Evolutionary conservation across 2,888 invertebrate genomes (phyloP).

Genomic region (Drosophila mulleri): DNA sequence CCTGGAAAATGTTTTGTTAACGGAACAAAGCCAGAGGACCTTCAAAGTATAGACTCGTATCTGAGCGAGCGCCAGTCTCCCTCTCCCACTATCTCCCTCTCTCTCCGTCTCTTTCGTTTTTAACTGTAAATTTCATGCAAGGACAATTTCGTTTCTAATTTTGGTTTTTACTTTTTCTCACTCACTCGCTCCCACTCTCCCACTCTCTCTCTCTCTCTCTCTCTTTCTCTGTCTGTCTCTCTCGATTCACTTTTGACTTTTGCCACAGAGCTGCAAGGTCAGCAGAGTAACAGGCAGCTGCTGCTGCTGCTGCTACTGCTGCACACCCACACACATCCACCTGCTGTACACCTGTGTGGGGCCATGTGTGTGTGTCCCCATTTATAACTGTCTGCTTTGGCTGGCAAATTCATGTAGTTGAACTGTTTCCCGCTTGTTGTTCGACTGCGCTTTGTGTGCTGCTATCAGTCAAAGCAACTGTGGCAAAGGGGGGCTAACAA

Average conservation of each 20-base stretch:
- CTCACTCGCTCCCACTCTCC: background rate
- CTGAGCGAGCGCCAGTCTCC: background rate
- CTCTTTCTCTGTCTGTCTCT: background rate
- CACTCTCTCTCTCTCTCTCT: no score
- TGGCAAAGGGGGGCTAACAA: background rate
- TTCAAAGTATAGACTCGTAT: slow-evolving; percentile 8
- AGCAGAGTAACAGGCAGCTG: slow-evolving; percentile 16
- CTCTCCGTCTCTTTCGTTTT: background rate
- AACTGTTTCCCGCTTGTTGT: slow-evolving; percentile 19
- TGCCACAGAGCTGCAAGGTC: slow-evolving; percentile 47
- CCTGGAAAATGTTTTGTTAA: slow-evolving; percentile 12
- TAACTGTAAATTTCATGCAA: slow-evolving; percentile 27
- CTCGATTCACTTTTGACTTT: slow-evolving; percentile 45
- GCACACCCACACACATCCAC: slow-evolving; percentile 8
- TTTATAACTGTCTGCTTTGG: slow-evolving; percentile 46
- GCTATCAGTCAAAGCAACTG: slow-evolving; percentile 23
- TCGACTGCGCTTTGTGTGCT: slow-evolving; percentile 8
- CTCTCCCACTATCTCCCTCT: background rate
- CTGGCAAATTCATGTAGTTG: slow-evolving; percentile 24
- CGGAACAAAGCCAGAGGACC: slow-evolving; percentile 10
- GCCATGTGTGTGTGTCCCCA: slow-evolving; percentile 24
- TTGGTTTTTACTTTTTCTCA: slow-evolving; percentile 12
- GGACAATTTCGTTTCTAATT: slow-evolving; percentile 41
- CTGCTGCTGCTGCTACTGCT: slow-evolving; percentile 19
- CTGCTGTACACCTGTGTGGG: background rate